Conservation (phyloP, 2,113 vertebrate genomes). For the Hoplias malabaricus region DNA sequence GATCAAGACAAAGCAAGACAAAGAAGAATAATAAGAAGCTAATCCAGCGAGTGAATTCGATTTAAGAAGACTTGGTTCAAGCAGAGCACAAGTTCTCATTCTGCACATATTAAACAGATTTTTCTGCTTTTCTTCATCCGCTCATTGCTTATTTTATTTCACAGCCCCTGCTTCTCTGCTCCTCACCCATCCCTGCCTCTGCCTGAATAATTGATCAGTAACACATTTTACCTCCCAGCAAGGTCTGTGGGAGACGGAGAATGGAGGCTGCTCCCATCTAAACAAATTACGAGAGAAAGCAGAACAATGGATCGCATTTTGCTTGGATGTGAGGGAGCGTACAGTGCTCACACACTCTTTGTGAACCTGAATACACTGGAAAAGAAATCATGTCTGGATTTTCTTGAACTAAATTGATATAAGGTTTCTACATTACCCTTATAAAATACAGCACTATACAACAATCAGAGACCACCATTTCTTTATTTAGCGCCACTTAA, state of each 20-base stretch:
- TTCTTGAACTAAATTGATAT: background rate
- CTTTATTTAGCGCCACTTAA: too few species aligned
- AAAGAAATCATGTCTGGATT: too few species aligned
- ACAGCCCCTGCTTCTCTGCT: background rate
- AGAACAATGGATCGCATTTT: background rate
- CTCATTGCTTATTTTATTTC: conserved; percentile 12
- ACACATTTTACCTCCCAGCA: conserved; percentile 55
- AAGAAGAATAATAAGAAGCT: background rate
- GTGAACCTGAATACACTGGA: background rate
- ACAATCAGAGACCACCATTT: too few species aligned
- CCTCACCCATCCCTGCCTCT: conserved; percentile 42
- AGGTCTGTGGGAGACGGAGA: background rate
- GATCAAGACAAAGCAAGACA: conserved; percentile 4
- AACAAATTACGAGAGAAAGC: conserved; percentile 10
- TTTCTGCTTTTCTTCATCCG: background rate
- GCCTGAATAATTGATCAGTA: conserved; percentile 73
- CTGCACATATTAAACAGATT: background rate
- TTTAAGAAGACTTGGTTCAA: background rate
- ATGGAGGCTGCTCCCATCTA: conserved; percentile 44
- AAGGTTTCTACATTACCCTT: background rate
- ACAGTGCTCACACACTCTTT: background rate
- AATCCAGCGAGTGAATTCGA: conserved; percentile 9
- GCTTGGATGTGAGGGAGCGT: background rate
- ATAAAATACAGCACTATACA: background rate
- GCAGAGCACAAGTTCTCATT: background rate